Evolutionary conservation across 2,888 invertebrate genomes (phyloP).

Genomic region (Ornithoptera priamus): DNA sequence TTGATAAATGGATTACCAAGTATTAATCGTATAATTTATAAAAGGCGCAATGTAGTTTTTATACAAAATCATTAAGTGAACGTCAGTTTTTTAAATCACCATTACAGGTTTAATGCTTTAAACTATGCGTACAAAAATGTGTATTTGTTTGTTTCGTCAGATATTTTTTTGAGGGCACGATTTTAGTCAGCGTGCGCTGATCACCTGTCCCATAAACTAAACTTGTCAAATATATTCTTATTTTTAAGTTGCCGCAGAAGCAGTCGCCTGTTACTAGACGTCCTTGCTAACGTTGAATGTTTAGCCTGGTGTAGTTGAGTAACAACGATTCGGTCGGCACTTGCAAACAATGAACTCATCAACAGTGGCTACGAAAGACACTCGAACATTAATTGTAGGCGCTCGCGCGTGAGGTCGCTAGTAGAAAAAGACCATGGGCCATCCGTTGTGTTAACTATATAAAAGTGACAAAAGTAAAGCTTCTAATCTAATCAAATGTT

Average conservation of each 20-base stretch:
- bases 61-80: neutral
- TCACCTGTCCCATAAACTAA: conserved; percentile 14
- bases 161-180: neutral
- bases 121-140: neutral
- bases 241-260: conserved; percentile 39
- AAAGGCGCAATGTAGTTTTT: no score
- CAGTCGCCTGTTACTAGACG: conserved; percentile 45
- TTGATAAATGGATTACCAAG: neutral
- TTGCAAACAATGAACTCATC: conserved; percentile 75
- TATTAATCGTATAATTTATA: neutral
- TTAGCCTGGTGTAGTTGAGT: conserved; percentile 55
- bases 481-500: no score
- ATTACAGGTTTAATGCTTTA: neutral
- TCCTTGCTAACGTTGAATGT: conserved; percentile 57
- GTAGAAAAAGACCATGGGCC: conserved; percentile 1
- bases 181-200: conserved; percentile 11
- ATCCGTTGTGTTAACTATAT: conserved; percentile 29
- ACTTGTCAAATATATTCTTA: conserved; percentile 37
- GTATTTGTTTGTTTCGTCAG: no score
- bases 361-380: conserved; percentile 52
- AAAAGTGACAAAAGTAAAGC: neutral
- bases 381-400: conserved; percentile 52
- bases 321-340: conserved; percentile 62
- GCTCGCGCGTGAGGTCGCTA: conserved; percentile 37
- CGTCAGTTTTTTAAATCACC: neutral